Percentiles rank a stretch among this genome's conserved stretches.
phyloP scores from a whole-genome alignment of 2,888 invertebrate genomes.

The Drosophila borborema region DNA sequence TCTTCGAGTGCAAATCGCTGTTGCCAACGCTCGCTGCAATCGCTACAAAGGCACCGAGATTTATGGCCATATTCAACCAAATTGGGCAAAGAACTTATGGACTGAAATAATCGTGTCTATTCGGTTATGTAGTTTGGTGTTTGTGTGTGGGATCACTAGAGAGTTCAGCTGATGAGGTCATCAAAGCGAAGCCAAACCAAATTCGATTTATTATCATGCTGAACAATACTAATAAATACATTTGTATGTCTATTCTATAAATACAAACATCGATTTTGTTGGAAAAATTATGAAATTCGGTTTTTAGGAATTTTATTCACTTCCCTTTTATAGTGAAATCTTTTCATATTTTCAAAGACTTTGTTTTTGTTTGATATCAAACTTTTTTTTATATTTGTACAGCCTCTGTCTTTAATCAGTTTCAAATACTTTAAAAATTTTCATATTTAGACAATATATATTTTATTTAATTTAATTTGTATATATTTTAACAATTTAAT shows the following conservation, averaged over 20 bases:
- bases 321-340: background rate
- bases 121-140: background rate
- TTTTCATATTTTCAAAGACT: background rate
- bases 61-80: constrained; percentile 52
- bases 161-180: constrained; percentile 2
- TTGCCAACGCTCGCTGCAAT: constrained; percentile 14
- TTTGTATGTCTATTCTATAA: background rate
- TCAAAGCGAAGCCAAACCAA: background rate
- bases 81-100: constrained; percentile 11
- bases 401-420: background rate
- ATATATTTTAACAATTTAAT: background rate
- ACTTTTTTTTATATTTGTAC: background rate
- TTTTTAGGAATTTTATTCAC: background rate
- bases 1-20: constrained; percentile 77
- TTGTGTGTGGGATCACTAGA: constrained; percentile 22
- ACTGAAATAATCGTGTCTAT: background rate
- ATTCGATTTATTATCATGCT: background rate
- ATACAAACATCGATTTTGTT: background rate
- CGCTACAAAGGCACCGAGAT: constrained; percentile 60
- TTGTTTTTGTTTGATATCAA: background rate
- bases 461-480: background rate
- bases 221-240: background rate
- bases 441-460: too few relatives aligned
- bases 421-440: background rate
- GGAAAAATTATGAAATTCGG: background rate